A percentile compares a stretch with the other conserved stretches of the same genome.
Evolutionary conservation across 2,888 invertebrate species (phyloP).

Genomic region (Bombyx huttoni): DNA sequence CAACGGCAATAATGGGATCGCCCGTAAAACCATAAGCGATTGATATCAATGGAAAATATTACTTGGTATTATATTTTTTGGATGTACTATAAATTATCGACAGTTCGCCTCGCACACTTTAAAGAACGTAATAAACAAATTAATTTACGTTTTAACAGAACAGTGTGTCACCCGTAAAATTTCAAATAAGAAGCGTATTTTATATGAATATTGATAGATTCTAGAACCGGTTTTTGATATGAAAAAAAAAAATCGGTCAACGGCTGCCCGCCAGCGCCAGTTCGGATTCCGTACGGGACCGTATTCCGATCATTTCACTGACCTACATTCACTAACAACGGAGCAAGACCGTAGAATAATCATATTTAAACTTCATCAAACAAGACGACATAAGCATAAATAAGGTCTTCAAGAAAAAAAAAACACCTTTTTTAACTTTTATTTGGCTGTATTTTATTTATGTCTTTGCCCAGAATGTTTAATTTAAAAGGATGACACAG

Average conservation of each 20-base stretch:
- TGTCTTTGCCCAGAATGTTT: not conserved
- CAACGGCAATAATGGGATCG: too few species aligned
- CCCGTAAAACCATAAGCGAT: too few species aligned
- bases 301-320: conserved; percentile 67
- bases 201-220: not conserved
- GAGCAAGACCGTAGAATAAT: conserved; percentile 10
- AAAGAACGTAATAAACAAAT: too few species aligned
- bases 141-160: too few species aligned
- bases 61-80: too few species aligned
- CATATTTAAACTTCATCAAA: not conserved
- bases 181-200: not conserved
- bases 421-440: not conserved
- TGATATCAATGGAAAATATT: too few species aligned
- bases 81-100: too few species aligned
- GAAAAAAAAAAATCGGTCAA: conserved; percentile 54
- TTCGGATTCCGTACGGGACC: conserved; percentile 65
- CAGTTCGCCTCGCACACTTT: too few species aligned
- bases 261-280: conserved; percentile 39
- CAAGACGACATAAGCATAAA: not conserved
- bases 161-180: too few species aligned
- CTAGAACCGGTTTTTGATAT: conserved; percentile 14
- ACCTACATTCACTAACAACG: conserved; percentile 50
- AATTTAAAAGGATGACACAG: conserved; percentile 14
- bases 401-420: not conserved
- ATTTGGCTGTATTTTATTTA: not conserved